Evolutionary conservation across 2,113 vertebrate genomes (phyloP), one percentile per base, ranked within the genome.

Genomic region (Callaeas wilsoni): DNA sequence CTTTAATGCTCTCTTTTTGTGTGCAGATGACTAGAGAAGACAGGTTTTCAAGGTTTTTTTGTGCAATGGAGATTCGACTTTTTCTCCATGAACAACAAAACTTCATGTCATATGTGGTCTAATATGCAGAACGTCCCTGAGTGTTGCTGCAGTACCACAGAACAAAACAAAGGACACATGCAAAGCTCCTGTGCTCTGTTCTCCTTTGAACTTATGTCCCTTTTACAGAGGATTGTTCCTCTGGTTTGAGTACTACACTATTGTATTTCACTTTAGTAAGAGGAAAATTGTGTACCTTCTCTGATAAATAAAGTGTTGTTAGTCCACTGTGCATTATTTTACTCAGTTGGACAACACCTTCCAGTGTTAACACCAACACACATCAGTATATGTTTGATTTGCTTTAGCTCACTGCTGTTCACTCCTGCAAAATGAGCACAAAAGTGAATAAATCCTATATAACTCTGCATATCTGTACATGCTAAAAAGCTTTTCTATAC

Each of bases 101-200:
- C 23, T 47, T 80, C 20, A 23, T 7, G 2, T 70, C 46, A 32
- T 3, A 1, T 26, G 21, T 90, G 67, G 11, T 26, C 46, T 65
- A 13, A 49, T 18, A 29, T 8, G 16, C 41, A 65, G 57, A 71
- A 52, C 9, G 4, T 62, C 82, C 8, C 18, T 79, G 52, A 22
- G 9, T 21, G 23, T 69, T 33, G 15, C 6, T 42, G 55, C 22
- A 65, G 37, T 32, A 32, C 27, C 52, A 27, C 13, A 2, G 2
- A 85, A 39, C 10, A 60, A 49, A 68, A 39, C 22, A 86, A 82
- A 60, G 41, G 49, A 79, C 42, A 67, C 10, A 23, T 0, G 0
- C 25, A 59, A 37, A 81, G 21, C 16, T 77, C 23, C n/a, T 53
- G 25, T 1, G 0, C 22, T 10, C 16, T 1, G 1, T 25, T 67